A percentile compares a stretch with the other conserved stretches of the same genome.
Conservation (phyloP, 2,888 invertebrate species). For the Leptopterna dolabrata region DNA sequence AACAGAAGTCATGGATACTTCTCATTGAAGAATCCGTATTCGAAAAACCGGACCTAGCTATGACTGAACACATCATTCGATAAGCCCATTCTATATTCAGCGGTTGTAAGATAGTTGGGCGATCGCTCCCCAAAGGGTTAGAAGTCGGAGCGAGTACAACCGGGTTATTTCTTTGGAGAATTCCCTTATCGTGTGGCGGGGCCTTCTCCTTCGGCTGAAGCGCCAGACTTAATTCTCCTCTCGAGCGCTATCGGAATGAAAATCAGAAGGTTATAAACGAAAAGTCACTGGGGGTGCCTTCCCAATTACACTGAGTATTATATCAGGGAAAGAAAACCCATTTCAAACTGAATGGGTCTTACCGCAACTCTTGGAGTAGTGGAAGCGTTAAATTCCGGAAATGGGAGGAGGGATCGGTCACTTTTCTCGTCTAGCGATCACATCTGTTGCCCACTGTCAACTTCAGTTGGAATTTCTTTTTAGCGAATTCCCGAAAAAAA, state of each 20-base stretch:
- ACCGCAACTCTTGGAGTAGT: neutral
- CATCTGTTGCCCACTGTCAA: neutral
- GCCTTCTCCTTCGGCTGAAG: neutral
- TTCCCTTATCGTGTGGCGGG: slow-evolving; percentile 14
- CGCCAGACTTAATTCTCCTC: slow-evolving; percentile 17
- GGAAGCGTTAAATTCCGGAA: neutral
- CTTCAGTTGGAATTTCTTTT: no score
- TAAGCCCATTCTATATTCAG: neutral
- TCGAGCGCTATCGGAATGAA: slow-evolving; percentile 24
- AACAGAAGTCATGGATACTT: no score
- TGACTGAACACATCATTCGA: neutral
- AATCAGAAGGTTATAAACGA: slow-evolving; percentile 37
- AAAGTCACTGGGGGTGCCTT: slow-evolving; percentile 32
- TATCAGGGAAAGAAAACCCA: slow-evolving; percentile 24
- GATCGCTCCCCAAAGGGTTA: neutral
- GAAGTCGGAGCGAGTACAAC: neutral
- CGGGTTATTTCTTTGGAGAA: neutral
- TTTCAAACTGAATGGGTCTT: slow-evolving; percentile 18
- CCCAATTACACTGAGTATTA: slow-evolving; percentile 15
- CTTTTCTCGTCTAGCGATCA: neutral
- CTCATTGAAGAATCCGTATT: no score
- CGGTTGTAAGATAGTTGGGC: neutral
- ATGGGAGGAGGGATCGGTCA: neutral
- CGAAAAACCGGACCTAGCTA: no score
- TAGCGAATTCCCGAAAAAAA: no score